These are phyloP conservation scores for Diplolepis rosae DNA, from an alignment of 2,888 invertebrate genomes.

Conservation along the genomic window DNA sequence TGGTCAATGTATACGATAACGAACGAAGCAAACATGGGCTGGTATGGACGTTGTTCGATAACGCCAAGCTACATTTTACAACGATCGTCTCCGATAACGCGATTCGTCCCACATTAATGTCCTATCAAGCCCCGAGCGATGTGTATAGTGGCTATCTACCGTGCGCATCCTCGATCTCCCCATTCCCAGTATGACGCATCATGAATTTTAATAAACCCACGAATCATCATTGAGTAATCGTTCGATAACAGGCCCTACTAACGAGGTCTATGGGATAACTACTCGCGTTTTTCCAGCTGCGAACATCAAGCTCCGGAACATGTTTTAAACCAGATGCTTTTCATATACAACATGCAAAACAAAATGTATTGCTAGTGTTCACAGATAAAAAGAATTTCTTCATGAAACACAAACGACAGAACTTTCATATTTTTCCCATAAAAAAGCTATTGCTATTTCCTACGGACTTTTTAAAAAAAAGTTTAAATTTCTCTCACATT, in stretches of 20 bases:
- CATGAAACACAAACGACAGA: not conserved
- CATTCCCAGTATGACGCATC: constrained; percentile 11
- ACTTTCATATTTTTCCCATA: not conserved
- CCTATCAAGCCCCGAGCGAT: constrained; percentile 35
- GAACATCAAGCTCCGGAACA: constrained; percentile 21
- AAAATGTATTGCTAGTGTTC: not conserved
- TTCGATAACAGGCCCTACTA: constrained; percentile 29
- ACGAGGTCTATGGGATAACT: constrained; percentile 27
- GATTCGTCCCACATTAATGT: constrained; percentile 33
- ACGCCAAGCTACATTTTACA: constrained; percentile 54
- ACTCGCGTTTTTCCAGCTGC: constrained; percentile 36
- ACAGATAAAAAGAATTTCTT: not conserved
- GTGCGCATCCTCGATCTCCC: constrained; percentile 32
- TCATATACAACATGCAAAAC: constrained; percentile 18
- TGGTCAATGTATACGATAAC: constrained; percentile 41
- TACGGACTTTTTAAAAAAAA: not conserved
- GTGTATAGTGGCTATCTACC: constrained; percentile 33
- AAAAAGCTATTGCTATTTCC: not conserved
- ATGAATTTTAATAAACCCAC: constrained; percentile 31
- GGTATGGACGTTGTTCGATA: constrained; percentile 49
- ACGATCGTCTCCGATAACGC: constrained; percentile 34
- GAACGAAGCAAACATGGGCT: constrained; percentile 46
- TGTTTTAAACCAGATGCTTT: constrained; percentile 13
- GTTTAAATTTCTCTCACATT: too few species aligned
- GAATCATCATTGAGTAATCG: constrained; percentile 31